Evolutionary conservation across 2,113 vertebrate species (phyloP), one percentile per base, ranked within the genome.

Genomic region (Oxyruncus cristatus): DNA sequence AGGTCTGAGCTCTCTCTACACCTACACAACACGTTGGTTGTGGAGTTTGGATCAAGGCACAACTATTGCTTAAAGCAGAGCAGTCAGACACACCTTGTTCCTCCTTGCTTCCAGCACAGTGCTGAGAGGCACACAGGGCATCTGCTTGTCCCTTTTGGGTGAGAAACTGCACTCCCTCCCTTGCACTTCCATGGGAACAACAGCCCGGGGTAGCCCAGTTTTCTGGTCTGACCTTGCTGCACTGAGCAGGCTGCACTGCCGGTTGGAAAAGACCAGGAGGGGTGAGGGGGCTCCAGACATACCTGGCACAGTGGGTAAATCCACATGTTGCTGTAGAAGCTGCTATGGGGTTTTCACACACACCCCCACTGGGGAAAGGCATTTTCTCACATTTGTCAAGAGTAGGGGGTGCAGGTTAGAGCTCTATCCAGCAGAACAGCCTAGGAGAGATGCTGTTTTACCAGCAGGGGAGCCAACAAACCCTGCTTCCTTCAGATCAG

Each of bases 271-370:
- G n/a, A n/a, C n/a, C 1, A 1, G 0, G 0, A 24, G 1, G 18
- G 44, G 2, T 12, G 13, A 62, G 28, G 17, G 41, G 11, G 32
- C 14, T 73, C 12, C 16, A 77, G 53, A 19, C 37, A 16, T 1
- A 46, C 16, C 66, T 55, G 77, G 8, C 2, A 2, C 0, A 0
- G 30, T 42, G 39, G 11, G n/a, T 20, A 27, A 26, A 35, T 5
- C 58, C 52, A 55, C 2, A 2, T 58, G 23, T 6, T 63, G 37
- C 71, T 90, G 35, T 12, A 56, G 30, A 92, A 78, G 65, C 44
- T 82, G 56, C 66, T 75, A 5, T 3, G 50, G 62, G 52, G 47
- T 63, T 88, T 61, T 95, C 56, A n/a, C 78, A 90, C 23, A 4
- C 32, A 8, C 65, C 80, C n/a, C 42, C 66, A 12, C 27, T 26